These are phyloP conservation scores for Perca flavescens DNA, from an alignment of 2,113 vertebrate genomes.

Conservation along the genomic window DNA sequence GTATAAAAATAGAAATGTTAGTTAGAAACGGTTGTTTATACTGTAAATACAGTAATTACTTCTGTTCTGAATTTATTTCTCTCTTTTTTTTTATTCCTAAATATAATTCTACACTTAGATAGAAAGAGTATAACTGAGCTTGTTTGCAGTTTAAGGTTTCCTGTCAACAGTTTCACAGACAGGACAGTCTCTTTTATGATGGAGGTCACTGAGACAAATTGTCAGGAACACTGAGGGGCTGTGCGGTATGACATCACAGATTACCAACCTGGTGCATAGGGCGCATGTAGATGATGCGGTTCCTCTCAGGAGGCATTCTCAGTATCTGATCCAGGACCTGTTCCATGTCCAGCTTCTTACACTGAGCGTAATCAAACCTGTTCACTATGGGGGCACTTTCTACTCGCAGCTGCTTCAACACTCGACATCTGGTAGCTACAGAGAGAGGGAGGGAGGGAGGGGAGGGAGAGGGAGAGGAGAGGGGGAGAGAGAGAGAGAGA, in stretches of 20 bases:
- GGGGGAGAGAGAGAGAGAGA: not conserved
- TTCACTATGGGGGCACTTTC: slow-evolving; percentile 96
- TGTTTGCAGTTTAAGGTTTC: no score
- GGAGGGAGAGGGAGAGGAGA: not conserved
- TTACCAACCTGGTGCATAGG: slow-evolving; percentile 95
- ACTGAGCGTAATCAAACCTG: slow-evolving; percentile 97
- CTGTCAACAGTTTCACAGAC: no score
- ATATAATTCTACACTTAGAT: no score
- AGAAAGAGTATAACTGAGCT: not conserved
- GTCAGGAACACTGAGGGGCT: not conserved
- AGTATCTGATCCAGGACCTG: slow-evolving; percentile 98
- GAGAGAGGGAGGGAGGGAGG: no score
- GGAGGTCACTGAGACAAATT: not conserved
- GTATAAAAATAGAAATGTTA: no score
- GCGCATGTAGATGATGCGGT: slow-evolving; percentile 97
- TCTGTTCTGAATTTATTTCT: no score
- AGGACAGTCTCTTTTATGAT: not conserved
- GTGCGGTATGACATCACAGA: not conserved
- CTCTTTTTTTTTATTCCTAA: no score
- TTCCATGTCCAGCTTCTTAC: slow-evolving; percentile 98
- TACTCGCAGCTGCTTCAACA: slow-evolving; percentile 93
- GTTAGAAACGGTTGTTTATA: no score
- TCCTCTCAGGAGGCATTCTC: slow-evolving; percentile 95
- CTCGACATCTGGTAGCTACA: slow-evolving; percentile 95
- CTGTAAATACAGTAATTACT: no score